phyloP scores from a whole-genome alignment of 2,113 vertebrate species.

The Rhinoderma darwinii region DNA sequence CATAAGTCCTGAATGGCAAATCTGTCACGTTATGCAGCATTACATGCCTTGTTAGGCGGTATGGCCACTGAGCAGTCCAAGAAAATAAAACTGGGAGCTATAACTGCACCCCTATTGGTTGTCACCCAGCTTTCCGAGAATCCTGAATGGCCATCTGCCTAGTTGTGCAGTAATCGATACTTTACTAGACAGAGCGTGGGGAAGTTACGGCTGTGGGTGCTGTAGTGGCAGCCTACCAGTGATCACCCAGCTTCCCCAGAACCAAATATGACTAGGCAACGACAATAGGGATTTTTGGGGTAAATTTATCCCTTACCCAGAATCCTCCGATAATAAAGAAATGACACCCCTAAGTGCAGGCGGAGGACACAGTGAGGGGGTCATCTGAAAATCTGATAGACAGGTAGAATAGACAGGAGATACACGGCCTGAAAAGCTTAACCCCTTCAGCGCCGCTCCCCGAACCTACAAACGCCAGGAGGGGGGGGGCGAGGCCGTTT shows the following conservation, averaged over 20 bases:
- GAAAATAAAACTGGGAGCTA: too few relatives aligned
- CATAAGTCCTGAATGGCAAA: background rate
- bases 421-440: background rate
- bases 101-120: too few relatives aligned
- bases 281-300: background rate
- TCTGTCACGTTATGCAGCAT: background rate
- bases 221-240: background rate
- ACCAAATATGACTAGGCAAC: background rate
- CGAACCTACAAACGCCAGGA: background rate
- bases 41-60: too few relatives aligned
- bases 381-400: background rate
- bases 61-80: too few relatives aligned
- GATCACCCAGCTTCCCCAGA: background rate
- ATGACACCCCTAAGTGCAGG: background rate
- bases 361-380: background rate
- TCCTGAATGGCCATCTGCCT: background rate
- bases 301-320: background rate
- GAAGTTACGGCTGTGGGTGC: background rate
- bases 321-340: background rate
- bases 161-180: background rate
- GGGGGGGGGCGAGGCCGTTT: background rate
- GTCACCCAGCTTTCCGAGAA: too few relatives aligned
- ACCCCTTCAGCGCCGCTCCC: constrained; percentile 5
- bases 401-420: background rate
- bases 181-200: background rate